Evolutionary conservation across 2,888 invertebrate genomes (phyloP), one percentile per base, ranked within the genome.

Genomic region (Hirudinaria manillensis): DNA sequence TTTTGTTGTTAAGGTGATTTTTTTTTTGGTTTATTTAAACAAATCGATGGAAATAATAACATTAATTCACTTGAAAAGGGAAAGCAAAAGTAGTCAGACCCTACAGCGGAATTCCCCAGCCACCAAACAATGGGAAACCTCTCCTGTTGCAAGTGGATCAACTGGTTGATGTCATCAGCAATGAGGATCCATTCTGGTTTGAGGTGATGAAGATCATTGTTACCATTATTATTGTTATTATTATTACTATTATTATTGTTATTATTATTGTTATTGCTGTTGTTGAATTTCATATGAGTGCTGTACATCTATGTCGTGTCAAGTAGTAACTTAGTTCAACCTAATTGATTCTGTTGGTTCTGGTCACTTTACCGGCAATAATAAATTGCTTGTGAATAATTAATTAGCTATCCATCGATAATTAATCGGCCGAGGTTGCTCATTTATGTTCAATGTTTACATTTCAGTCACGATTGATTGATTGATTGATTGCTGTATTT

Each of bases 111-210:
- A 74, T 75, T 51, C 78, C 79, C n/a, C 45, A 77, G 21, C 83
- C 83, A 16, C 79, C 81, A 16, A 75, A 77, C 21, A 80, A 80
- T 4, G 77, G 80, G 29, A 75, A 75, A 32, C 73, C 80, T 0
- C 80, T 84, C 32, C 70, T 72, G 45, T 82, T 84, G 75, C 78
- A 82, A 32, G 79, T 79, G 36, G 82, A 82, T 71, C 83, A 83
- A 65, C 81, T 83, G 53, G 82, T 86, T 68, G 82, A 85, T 36
- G 81, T 85, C 34, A 75, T 84, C 4, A 79, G 80, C 27, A 81
- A 82, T 74, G 78, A 81, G n/a, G 82, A 84, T 66, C 77, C 78
- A 24, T 78, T 79, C 29, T 85, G 85, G 83, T 86, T 84, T 83
- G 82, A 83, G 81, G 86, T 85, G 77, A 27, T 71, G 71, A 71